Evolutionary conservation across 2,797 vertebrate species (phyloP).

Genomic region (Lophotriccus pileatus): DNA sequence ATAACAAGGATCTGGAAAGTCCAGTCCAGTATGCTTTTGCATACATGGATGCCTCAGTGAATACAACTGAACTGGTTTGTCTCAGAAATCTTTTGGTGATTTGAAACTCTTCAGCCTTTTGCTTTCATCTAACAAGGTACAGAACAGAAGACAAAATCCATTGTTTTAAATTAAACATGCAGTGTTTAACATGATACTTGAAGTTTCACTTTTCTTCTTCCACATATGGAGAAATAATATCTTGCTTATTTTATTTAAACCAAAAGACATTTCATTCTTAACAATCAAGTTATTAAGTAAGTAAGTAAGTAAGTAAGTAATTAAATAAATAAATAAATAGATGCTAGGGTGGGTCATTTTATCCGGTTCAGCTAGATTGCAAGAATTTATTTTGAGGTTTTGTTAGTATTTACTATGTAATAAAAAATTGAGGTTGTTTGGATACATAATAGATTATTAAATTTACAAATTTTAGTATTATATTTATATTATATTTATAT

Average conservation of each 20-base stretch:
- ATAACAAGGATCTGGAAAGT: background rate
- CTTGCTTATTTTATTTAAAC: background rate
- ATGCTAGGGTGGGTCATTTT: background rate
- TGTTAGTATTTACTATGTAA: background rate
- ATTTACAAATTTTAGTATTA: too few species aligned
- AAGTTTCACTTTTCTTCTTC: background rate
- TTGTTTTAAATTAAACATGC: background rate
- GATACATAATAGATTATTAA: background rate
- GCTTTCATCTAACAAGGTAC: background rate
- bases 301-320: background rate
- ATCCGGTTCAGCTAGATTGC: background rate
- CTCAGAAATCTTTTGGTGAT: background rate
- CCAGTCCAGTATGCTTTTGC: background rate
- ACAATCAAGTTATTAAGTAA: background rate
- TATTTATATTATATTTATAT: too few species aligned
- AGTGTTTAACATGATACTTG: background rate
- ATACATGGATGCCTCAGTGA: background rate
- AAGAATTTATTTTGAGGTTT: background rate
- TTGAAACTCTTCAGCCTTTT: background rate
- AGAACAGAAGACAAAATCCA: background rate
- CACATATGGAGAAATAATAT: background rate
- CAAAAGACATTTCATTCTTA: background rate
- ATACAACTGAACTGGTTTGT: background rate
- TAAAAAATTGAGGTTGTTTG: background rate
- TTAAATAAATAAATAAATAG: background rate